Conservation (phyloP, 2,113 vertebrate species). For the Tragelaphus imberbis region DNA sequence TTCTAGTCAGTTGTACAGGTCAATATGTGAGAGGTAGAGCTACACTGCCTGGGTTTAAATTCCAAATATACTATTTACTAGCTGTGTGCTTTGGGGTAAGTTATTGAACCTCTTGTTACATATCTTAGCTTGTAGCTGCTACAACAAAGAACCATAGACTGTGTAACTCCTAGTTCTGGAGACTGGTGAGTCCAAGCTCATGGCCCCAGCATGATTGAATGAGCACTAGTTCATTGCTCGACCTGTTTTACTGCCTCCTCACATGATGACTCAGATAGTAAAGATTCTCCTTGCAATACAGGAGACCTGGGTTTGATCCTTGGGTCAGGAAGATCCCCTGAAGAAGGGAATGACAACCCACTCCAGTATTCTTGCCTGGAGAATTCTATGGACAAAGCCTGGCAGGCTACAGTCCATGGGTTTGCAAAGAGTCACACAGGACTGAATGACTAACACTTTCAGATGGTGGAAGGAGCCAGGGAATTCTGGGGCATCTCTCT, state of each 20-base stretch:
- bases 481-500: background rate
- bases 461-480: background rate
- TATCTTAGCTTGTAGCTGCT: background rate
- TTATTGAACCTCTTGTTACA: background rate
- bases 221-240: background rate
- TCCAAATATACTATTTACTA: background rate
- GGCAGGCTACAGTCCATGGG: background rate
- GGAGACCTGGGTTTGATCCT: background rate
- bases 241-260: background rate
- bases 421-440: background rate
- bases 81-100: background rate
- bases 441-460: background rate
- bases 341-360: background rate
- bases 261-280: background rate
- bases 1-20: background rate
- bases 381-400: background rate
- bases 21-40: fast-evolving
- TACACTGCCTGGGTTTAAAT: background rate
- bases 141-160: background rate
- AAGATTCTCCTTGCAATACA: background rate
- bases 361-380: background rate
- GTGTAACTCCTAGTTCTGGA: too few species aligned
- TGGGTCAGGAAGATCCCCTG: background rate
- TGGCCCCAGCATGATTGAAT: fast-evolving
- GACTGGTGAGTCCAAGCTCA: background rate